Base-by-base conservation (phyloP, 1,140 invertebrate genomes). In the Cheumatopsyche charites region DNA sequence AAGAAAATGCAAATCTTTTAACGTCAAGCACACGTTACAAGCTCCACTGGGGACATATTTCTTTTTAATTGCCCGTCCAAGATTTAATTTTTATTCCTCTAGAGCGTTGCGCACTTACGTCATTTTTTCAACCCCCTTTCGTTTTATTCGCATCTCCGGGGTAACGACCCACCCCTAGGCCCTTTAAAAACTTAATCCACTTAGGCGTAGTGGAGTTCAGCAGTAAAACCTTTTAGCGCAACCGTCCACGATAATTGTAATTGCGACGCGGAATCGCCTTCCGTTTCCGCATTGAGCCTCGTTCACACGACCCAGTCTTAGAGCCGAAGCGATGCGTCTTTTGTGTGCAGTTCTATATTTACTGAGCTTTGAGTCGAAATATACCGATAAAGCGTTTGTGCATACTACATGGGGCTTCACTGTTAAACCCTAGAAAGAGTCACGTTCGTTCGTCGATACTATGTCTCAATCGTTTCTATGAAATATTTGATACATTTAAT, bases 121-220 rank as follows among this genome's bases (percentile, higher is more conserved):
- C 3, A 47, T 47, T 47, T 47, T 47, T 47, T 15, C 41, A 5
- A 6, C 41, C 41, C 13, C 43, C 43, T 3, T 36, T 36, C 43
- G 43, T 47, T 47, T 15, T 47, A 47, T 47, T 68, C 66, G 11
- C 47, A 55, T 29, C 49, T 52, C 21, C 9, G 26, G 49, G 36
- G 49, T 68, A 68, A 66, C 47, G 63, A 19, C 45, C 29, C 29
- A 9, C 29, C 29, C 29, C 29, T 9, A 3, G n/a, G 29, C 58
- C 5, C 62, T 62, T 65, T 71, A 58, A 66, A 72, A 66, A 67
- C 70, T 72, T 72, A 72, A 72, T 72, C 70, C 70, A 72, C 70
- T 72, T 72, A 72, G 70, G 42, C 36, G 36, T 43, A 61, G 55
- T 36, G 26, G 29, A 63, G 62, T 43, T 15, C 47, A 25, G 25